Evolutionary conservation across 2,113 vertebrate genomes (phyloP), one percentile per base, ranked within the genome.

Genomic region (Sapajus apella): DNA sequence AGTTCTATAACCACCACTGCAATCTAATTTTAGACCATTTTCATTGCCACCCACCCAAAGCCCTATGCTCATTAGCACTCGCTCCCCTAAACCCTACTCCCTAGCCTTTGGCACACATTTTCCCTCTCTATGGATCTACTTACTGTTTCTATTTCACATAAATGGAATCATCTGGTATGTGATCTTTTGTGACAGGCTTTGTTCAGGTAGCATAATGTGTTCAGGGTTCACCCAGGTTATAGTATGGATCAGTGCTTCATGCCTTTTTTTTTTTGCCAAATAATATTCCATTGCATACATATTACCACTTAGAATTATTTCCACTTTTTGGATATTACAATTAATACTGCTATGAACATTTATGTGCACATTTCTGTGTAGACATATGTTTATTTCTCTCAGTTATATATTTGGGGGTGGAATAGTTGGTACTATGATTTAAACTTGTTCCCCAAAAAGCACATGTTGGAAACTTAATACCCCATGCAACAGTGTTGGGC

Each of bases 71-170:
- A 45, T 56, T 12, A 4, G 43, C 12, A 40, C 6, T 32, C 35
- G 9, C 35, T 72, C 9, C 25, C 40, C 27, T 6, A 3, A 0
- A 1, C 13, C 13, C 20, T 3, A 2, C 32, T 50, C 20, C 32
- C 66, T 40, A 55, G 21, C 4, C 21, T 20, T 16, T 0, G 3
- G 5, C 25, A 52, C 5, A 12, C 25, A 23, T 21, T 70, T 50
- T 23, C 32, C 61, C 73, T 14, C 21, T 68, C 9, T 9, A 1
- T 9, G 43, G 61, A 61, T 45, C 45, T 50, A 18, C 5, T 20
- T 40, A 4, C 16, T 72, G 8, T 43, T 14, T 25, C n/a, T 61
- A 3, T 50, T 12, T 35, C 40, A 8, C 43, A 6, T 30, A 3
- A 45, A 25, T n/a, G 9, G 20, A 35, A 35, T 58, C 40, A 3